Evolutionary conservation across 2,797 vertebrate genomes (phyloP), one percentile per base, ranked within the genome.

Genomic region (Sus cebifrons): DNA sequence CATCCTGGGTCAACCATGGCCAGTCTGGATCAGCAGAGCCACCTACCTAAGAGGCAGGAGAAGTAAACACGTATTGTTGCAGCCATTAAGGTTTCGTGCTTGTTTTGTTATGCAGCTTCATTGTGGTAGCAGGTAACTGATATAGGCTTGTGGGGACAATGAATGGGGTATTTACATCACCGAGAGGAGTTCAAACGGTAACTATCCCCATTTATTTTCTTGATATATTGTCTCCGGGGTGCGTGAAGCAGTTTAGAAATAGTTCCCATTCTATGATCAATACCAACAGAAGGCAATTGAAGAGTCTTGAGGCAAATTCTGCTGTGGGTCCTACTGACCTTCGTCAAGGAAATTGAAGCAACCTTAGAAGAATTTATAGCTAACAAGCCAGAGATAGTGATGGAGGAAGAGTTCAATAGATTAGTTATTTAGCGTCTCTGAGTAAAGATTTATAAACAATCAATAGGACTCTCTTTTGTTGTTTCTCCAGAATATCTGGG

Each of bases 371-470:
- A 93, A 44, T 87, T 32, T 78, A 79, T 0, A 83, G 81, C 65
- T 60, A 13, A 95, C 86, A 54, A 92, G 29, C 78, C 64, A 3
- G 78, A 89, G 73, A 29, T 71, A 77, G 44, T 32, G 23, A 85
- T 64, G 32, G 65, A 93, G 84, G 84, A 94, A 77, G 67, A 52
- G 52, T 87, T 96, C 73, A 84, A 49, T 95, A 84, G 58, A 89
- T 82, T 68, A 27, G n/a, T 87, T 89, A 79, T 87, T 81, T 92
- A 89, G 75, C 84, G 29, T 82, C 25, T 10, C 23, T 9, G 74
- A 93, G 49, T 89, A 92, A 96, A 95, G 82, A 91, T 92, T 96
- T 95, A 89, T 74, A 84, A 95, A 87, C 40, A 94, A 82, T 97
- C 93, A 62, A 82, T 91, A 67, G 65, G 79, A n/a, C 49, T 95